These are phyloP conservation scores for Temnothorax longispinosus DNA, from an alignment of 1,140 invertebrate species.

Conservation along the genomic window DNA sequence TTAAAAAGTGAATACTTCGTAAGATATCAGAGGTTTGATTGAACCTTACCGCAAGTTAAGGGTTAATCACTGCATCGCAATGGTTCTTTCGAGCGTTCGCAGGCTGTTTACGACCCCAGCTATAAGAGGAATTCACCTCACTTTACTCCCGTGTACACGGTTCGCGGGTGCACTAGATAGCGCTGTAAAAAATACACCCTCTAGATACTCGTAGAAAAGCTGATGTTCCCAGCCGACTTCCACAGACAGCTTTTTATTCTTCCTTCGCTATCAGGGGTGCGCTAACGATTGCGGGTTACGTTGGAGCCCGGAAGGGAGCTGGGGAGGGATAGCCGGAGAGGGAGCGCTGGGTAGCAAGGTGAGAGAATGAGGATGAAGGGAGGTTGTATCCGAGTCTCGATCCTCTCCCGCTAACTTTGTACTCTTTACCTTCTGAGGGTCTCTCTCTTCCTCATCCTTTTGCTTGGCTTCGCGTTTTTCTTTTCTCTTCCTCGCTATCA, in stretches of 20 bases:
- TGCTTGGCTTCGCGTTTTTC: slow-evolving; percentile 9
- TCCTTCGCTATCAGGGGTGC: slow-evolving; percentile 70
- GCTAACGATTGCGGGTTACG: slow-evolving; percentile 72
- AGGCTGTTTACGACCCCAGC: slow-evolving; percentile 53
- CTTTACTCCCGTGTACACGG: slow-evolving; percentile 57
- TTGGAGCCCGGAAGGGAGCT: not conserved
- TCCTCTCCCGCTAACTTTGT: slow-evolving; percentile 70
- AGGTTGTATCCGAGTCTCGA: slow-evolving; percentile 52
- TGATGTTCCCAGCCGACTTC: slow-evolving; percentile 54
- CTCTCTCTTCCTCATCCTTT: not conserved
- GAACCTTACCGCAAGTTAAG: slow-evolving; percentile 5
- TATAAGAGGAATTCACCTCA: slow-evolving; percentile 51
- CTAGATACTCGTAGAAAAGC: slow-evolving; percentile 72
- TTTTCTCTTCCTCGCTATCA: slow-evolving; percentile 25
- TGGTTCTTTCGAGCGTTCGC: slow-evolving; percentile 66
- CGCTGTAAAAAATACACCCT: slow-evolving; percentile 75
- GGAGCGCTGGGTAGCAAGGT: slow-evolving; percentile 18
- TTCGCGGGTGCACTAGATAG: slow-evolving; percentile 67
- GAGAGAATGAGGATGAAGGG: slow-evolving; percentile 31
- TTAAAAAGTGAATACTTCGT: not conserved
- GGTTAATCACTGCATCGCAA: slow-evolving; percentile 66
- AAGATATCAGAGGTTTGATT: slow-evolving; percentile 24
- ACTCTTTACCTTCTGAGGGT: slow-evolving; percentile 66
- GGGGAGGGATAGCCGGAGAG: not conserved
- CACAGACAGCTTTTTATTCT: slow-evolving; percentile 76